Conservation (phyloP, 1,140 invertebrate species). For the Venturia canescens region DNA sequence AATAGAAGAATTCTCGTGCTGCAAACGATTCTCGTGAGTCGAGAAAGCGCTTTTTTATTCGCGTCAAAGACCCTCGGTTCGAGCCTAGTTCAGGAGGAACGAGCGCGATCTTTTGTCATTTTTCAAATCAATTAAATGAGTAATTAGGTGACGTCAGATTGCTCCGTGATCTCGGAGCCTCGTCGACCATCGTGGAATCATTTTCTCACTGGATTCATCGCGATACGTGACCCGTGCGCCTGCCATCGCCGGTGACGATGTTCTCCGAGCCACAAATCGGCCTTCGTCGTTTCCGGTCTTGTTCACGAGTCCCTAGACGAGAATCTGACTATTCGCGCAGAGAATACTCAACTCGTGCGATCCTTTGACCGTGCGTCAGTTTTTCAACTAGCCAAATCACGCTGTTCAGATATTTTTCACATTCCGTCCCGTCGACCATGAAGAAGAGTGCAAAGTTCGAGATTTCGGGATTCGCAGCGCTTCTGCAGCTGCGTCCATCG, state of each 20-base stretch:
- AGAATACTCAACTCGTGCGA: not conserved
- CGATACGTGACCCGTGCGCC: not conserved
- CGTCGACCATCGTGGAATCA: not conserved
- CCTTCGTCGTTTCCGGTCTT: conserved; percentile 67
- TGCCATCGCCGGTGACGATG: not conserved
- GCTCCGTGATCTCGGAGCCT: not conserved
- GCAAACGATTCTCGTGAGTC: too few species aligned
- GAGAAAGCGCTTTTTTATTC: too few species aligned
- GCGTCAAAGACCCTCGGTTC: too few species aligned
- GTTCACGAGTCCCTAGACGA: conserved; percentile 2
- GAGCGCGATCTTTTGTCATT: not conserved
- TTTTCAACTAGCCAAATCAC: not conserved
- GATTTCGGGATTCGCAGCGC: too few species aligned
- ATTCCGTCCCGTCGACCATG: too few species aligned
- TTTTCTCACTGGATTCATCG: not conserved
- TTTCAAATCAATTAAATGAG: conserved; percentile 1
- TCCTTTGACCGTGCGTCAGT: not conserved
- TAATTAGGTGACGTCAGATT: not conserved
- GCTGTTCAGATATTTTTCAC: too few species aligned
- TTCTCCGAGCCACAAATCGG: conserved; percentile 30
- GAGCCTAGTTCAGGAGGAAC: too few species aligned
- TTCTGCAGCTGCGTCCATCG: too few species aligned
- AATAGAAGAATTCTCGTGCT: too few species aligned
- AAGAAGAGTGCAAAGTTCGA: too few species aligned
- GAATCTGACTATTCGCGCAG: not conserved